phyloP scores from a whole-genome alignment of 2,797 vertebrate species.

The Cirrhinus mrigala region DNA sequence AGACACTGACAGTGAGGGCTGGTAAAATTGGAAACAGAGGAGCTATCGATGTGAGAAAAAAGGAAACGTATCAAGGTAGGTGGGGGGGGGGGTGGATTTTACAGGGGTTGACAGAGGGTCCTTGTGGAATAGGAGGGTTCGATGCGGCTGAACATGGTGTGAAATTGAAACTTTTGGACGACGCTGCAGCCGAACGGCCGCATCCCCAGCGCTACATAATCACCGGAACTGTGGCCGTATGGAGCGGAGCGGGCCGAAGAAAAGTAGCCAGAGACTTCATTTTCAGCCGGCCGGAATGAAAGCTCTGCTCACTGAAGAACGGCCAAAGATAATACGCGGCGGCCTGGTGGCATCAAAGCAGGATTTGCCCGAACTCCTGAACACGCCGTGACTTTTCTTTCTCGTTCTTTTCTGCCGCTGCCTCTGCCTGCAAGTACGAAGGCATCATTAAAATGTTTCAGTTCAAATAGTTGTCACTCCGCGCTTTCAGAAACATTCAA shows the following conservation, averaged over 20 bases:
- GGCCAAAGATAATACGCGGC: slow-evolving; percentile 19
- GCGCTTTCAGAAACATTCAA: slow-evolving; percentile 31
- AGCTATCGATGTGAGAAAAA: slow-evolving; percentile 41
- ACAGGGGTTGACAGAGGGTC: slow-evolving; percentile 34
- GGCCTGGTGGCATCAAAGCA: slow-evolving; percentile 39
- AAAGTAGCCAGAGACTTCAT: slow-evolving; percentile 27
- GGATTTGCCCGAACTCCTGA: slow-evolving; percentile 6
- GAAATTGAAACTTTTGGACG: slow-evolving; percentile 55
- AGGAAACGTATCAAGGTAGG: slow-evolving; percentile 41
- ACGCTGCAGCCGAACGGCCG: slow-evolving; percentile 13
- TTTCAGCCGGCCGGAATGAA: slow-evolving; percentile 17
- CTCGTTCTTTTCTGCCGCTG: not conserved
- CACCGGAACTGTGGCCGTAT: slow-evolving; percentile 34
- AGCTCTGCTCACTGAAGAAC: slow-evolving; percentile 11
- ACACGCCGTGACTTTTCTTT: not conserved
- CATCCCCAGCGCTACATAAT: slow-evolving; percentile 29
- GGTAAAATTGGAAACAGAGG: slow-evolving; percentile 51
- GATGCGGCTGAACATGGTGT: slow-evolving; percentile 48
- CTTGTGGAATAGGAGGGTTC: slow-evolving; percentile 31
- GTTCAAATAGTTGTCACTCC: slow-evolving; percentile 35
- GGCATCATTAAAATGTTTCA: slow-evolving; percentile 50
- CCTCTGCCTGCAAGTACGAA: slow-evolving; percentile 3
- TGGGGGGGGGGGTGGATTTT: not conserved
- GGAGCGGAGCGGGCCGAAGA: slow-evolving; percentile 5
- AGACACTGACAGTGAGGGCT: slow-evolving; percentile 45